Conservation (phyloP, 64 coral and sea anemone genomes). For the Actinia tenebrosa region DNA sequence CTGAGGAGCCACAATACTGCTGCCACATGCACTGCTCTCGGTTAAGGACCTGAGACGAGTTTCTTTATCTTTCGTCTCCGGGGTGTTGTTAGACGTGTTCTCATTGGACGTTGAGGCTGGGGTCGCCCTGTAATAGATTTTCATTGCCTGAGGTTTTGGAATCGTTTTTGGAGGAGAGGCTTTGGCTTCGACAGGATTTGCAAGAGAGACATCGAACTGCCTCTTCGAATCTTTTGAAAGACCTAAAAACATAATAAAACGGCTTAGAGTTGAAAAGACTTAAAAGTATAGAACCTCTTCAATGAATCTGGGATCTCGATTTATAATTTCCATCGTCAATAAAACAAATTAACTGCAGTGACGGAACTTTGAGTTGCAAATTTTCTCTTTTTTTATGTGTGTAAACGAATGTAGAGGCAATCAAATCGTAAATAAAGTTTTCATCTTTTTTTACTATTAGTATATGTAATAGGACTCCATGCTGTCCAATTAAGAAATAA, state of each 20-base stretch:
- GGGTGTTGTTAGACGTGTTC: neutral
- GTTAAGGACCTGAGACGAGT: constrained; percentile 4
- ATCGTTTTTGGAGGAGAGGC: neutral
- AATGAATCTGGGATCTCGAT: neutral
- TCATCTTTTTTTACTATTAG: too few species aligned
- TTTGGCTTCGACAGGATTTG: neutral
- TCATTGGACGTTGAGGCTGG: neutral
- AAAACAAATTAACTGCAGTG: too few species aligned
- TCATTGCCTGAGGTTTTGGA: neutral
- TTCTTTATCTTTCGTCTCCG: neutral
- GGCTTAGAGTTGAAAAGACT: neutral
- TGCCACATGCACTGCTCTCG: neutral
- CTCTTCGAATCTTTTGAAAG: neutral
- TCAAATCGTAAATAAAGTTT: too few species aligned
- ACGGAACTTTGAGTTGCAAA: too few species aligned
- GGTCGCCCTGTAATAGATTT: neutral
- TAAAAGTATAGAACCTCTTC: too few species aligned
- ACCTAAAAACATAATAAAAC: constrained; percentile 9
- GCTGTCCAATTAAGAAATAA: too few species aligned
- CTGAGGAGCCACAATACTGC: constrained; percentile 32
- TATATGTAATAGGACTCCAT: too few species aligned
- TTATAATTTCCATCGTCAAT: neutral
- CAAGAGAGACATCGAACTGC: neutral
- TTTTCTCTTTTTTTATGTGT: too few species aligned
- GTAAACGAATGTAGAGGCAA: too few species aligned